These are phyloP conservation scores for Cyanistes caeruleus DNA, from an alignment of 2,113 vertebrate genomes.

Conservation along the genomic window DNA sequence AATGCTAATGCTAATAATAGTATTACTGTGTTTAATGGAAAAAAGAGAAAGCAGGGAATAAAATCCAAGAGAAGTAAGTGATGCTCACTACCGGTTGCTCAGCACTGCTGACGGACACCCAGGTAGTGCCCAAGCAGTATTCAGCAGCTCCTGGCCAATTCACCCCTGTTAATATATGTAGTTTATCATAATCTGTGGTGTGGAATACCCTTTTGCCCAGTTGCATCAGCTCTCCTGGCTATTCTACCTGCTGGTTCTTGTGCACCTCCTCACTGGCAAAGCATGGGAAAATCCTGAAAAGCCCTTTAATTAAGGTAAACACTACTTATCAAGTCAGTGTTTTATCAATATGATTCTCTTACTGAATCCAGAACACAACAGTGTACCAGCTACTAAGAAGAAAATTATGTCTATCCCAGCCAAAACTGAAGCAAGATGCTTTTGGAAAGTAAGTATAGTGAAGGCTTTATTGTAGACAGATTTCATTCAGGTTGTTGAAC, in stretches of 20 bases:
- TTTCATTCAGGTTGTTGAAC: not conserved
- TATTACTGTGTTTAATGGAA: not conserved
- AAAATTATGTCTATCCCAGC: not conserved
- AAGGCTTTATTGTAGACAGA: not conserved
- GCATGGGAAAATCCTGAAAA: not conserved
- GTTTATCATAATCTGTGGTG: not conserved
- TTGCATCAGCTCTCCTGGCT: not conserved
- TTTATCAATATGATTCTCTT: not conserved
- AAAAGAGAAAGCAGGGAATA: not conserved
- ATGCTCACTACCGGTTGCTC: not conserved
- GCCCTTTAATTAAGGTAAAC: not conserved
- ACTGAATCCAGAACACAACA: not conserved
- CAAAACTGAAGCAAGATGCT: not conserved
- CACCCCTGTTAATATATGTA: not conserved
- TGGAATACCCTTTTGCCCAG: not conserved
- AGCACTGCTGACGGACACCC: not conserved
- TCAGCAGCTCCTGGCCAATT: not conserved
- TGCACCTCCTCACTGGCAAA: not conserved
- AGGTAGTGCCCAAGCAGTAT: not conserved
- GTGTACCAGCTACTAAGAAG: not conserved
- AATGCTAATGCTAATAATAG: not conserved
- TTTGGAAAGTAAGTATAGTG: not conserved
- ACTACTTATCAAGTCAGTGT: not conserved
- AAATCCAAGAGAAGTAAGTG: not conserved
- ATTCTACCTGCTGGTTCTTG: accelerated